Conservation (phyloP, 2,113 vertebrate species). For the Cebidichthys violaceus region DNA sequence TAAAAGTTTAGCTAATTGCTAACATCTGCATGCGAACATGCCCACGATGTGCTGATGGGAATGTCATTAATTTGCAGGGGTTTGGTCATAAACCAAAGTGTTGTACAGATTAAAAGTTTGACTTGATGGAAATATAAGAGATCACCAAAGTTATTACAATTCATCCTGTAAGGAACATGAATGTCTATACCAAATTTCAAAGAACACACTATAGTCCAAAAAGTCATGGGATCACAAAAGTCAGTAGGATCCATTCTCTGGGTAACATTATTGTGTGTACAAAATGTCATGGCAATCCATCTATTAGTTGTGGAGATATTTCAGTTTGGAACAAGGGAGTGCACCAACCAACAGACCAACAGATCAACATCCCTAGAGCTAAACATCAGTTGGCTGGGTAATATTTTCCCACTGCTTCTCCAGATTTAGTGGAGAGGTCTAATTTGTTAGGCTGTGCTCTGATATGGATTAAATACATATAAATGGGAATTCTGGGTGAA, state of each 20-base stretch:
- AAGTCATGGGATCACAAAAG: neutral
- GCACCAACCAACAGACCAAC: neutral
- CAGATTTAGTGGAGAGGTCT: conserved; percentile 6
- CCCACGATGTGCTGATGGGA: neutral
- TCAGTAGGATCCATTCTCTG: neutral
- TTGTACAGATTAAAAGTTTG: neutral
- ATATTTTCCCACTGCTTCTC: neutral
- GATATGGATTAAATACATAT: conserved; percentile 47
- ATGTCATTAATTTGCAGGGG: neutral
- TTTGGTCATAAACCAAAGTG: neutral
- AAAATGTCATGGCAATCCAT: neutral
- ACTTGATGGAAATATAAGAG: too few species aligned
- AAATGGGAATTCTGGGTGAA: conserved; percentile 38
- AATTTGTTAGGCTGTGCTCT: conserved; percentile 24
- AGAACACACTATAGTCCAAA: neutral
- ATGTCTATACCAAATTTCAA: too few species aligned
- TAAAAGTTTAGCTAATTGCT: neutral
- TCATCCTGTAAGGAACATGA: too few species aligned
- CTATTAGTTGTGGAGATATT: neutral
- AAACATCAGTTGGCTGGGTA: neutral
- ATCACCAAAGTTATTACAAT: too few species aligned
- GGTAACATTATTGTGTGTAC: neutral
- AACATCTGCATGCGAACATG: neutral
- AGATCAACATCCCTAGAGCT: neutral
- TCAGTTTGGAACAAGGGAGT: conserved; percentile 8